These are phyloP conservation scores for Baccha elongata DNA, from an alignment of 2,888 invertebrate species.

Conservation along the genomic window DNA sequence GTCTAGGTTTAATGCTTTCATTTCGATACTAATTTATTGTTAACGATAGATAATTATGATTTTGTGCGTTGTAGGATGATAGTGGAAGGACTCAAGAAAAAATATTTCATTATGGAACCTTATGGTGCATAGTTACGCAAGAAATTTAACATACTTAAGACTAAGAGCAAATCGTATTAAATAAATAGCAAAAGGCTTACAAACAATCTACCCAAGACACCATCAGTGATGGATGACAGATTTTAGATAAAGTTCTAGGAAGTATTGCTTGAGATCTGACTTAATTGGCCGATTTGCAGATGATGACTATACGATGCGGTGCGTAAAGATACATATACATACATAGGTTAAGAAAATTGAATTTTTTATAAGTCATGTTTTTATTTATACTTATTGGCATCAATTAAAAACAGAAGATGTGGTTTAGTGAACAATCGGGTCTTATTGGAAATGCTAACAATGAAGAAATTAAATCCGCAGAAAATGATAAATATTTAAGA, in stretches of 20 bases:
- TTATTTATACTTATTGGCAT: too few relatives aligned
- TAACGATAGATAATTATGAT: constrained; percentile 74
- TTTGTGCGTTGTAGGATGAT: constrained; percentile 32
- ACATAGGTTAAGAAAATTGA: too few relatives aligned
- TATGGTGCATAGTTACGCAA: constrained; percentile 38
- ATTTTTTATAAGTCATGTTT: too few relatives aligned
- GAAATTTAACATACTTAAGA: constrained; percentile 51
- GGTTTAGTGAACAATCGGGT: too few relatives aligned
- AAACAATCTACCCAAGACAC: background rate
- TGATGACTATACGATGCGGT: too few relatives aligned
- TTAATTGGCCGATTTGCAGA: constrained; percentile 53
- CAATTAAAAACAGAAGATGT: too few relatives aligned
- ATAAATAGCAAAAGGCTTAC: constrained; percentile 47
- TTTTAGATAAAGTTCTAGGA: background rate
- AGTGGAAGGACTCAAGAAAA: background rate
- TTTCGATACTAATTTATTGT: constrained; percentile 73
- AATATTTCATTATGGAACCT: constrained; percentile 44
- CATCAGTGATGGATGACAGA: background rate
- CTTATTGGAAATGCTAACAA: too few relatives aligned
- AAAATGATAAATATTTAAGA: too few relatives aligned
- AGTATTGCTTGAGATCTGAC: constrained; percentile 29
- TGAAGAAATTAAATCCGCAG: too few relatives aligned
- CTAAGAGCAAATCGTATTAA: constrained; percentile 55
- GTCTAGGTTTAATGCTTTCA: constrained; percentile 69
- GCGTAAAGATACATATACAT: too few relatives aligned